Percentiles rank a stretch among this genome's conserved stretches.
These are phyloP conservation scores for Mormoops blainvillei DNA, from an alignment of 2,113 vertebrate species.

Conservation along the genomic window DNA sequence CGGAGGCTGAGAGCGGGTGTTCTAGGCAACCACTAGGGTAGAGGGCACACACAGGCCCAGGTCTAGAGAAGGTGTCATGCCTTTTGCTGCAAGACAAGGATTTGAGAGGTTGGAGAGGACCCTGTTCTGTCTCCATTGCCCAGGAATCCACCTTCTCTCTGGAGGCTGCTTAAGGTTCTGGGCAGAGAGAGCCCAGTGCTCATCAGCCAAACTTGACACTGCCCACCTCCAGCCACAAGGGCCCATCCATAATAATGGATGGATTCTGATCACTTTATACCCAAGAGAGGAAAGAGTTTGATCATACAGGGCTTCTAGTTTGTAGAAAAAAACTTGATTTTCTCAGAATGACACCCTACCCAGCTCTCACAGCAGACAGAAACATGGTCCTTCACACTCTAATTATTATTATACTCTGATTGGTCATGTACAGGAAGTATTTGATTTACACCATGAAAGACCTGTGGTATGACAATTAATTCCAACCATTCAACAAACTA, in stretches of 20 bases:
- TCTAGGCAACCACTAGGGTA: constrained; percentile 20
- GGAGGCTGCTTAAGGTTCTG: not conserved
- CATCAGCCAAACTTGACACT: not conserved
- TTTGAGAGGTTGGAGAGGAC: not conserved
- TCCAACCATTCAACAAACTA: too few species aligned
- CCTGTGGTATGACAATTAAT: too few species aligned
- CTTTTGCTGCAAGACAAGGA: not conserved
- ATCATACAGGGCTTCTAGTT: not conserved
- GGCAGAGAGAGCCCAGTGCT: not conserved
- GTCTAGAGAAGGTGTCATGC: not conserved
- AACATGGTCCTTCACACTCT: not conserved
- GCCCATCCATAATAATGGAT: not conserved
- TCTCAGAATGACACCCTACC: not conserved
- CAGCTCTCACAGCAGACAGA: not conserved
- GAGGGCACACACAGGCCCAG: not conserved
- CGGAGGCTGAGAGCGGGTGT: not conserved
- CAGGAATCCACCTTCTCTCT: not conserved
- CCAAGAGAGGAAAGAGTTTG: not conserved
- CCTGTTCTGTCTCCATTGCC: not conserved
- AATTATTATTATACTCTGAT: not conserved
- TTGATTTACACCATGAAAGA: too few species aligned
- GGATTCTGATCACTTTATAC: not conserved
- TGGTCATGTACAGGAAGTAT: not conserved
- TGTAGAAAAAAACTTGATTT: not conserved
- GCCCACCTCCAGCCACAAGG: not conserved